Evolutionary conservation across 2,888 invertebrate genomes (phyloP), one percentile per base, ranked within the genome.

Genomic region (Himalopsyche anomala): DNA sequence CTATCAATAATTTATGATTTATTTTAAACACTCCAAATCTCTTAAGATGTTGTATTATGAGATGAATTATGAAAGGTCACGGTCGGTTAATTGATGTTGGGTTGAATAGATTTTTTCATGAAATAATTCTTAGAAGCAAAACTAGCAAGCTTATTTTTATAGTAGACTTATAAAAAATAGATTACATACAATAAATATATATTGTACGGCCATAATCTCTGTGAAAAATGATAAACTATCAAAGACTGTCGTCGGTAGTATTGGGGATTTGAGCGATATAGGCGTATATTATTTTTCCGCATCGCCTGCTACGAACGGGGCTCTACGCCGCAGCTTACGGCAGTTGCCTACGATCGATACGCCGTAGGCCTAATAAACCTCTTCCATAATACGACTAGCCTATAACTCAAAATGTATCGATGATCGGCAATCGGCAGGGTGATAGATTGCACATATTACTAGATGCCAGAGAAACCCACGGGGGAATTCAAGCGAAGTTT

Each of bases 391-490:
- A 81, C 51, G 84, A 40, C 84, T 62, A 79, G 62, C 82, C 84
- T 84, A 87, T 87, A 87, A 87, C 85, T 87, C 87, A 85, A 87
- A 85, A 87, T 85, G 83, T 87, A 83, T 82, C 86, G 87, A 85
- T 83, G 85, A 84, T 86, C 84, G 62, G 80, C 81, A 81, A 82
- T 62, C 38, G 81, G 51, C 82, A 11, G 42, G 54, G 74, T 87
- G 87, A 87, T 87, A 56, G 87, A 87, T 87, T 85, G 85, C 85
- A 81, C 82, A 85, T 85, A 85, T 82, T 51, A 74, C 82, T 79
- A 19, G 62, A n/a, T 62, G 19, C 19, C 62, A 19, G 62, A 62
- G 62, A 8, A 4, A 19, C 62, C 62, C 62, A 19, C 62, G 62
- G 11, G 62, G 62, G 62, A 62, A 62, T 62, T 19, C 19, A 19